Conservation (phyloP, 1,140 invertebrate species). For the Ceratina australensis region DNA sequence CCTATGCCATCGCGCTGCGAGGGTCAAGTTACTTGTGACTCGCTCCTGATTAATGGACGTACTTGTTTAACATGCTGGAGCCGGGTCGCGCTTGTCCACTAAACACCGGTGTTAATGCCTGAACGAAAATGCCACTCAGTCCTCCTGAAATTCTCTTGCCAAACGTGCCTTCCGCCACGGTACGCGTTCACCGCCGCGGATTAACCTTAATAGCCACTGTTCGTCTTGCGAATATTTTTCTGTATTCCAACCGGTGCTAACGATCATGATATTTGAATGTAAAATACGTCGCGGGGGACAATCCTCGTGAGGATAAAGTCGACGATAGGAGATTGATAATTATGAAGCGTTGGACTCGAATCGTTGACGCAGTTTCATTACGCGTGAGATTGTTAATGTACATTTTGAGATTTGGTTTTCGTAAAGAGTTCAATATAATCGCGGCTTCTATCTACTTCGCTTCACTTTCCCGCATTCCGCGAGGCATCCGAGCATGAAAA, state of each 20-base stretch:
- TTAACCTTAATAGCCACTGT: not conserved
- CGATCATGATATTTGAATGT: no score
- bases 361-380: slow-evolving; percentile 28
- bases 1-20: slow-evolving; percentile 56
- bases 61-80: slow-evolving; percentile 71
- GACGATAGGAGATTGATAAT: no score
- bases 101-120: slow-evolving; percentile 70
- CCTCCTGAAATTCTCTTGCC: slow-evolving; percentile 21
- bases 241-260: not conserved
- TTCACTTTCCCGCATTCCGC: slow-evolving; percentile 72
- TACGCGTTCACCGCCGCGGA: not conserved
- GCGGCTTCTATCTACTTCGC: slow-evolving; percentile 64
- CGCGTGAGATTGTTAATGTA: slow-evolving; percentile 39
- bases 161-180: slow-evolving; percentile 18
- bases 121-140: slow-evolving; percentile 51
- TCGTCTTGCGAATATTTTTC: not conserved
- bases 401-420: slow-evolving; percentile 25
- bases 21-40: slow-evolving; percentile 71
- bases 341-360: not conserved
- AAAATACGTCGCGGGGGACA: no score
- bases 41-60: slow-evolving; percentile 71
- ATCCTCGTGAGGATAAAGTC: no score
- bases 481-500: slow-evolving; percentile 76
- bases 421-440: slow-evolving; percentile 45
- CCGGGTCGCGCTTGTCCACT: slow-evolving; percentile 65